Conservation (phyloP, 2,113 vertebrate genomes). For the Perca flavescens region DNA sequence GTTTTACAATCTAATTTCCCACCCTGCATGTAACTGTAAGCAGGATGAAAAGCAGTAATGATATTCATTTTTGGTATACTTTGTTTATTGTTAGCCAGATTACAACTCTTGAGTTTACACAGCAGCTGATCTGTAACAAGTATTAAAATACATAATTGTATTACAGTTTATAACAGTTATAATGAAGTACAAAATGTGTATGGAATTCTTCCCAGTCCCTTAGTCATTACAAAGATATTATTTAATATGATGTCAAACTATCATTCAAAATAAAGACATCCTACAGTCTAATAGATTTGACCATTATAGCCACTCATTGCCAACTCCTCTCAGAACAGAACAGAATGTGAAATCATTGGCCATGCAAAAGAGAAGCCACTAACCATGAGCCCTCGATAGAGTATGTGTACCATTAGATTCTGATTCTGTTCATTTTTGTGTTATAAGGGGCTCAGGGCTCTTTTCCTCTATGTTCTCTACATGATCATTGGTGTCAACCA, state of each 20-base stretch:
- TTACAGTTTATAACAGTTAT: neutral
- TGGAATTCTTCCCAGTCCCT: neutral
- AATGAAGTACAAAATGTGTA: neutral
- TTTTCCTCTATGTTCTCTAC: constrained; percentile 43
- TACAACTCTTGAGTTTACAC: neutral
- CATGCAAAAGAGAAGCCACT: neutral
- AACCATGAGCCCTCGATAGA: neutral
- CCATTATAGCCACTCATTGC: neutral
- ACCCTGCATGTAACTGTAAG: neutral
- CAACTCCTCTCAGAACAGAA: neutral
- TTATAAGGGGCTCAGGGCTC: neutral
- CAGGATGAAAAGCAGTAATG: neutral
- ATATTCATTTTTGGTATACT: neutral
- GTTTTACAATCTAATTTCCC: too few species aligned
- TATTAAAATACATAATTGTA: neutral
- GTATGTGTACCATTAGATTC: too few species aligned
- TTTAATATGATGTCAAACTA: neutral
- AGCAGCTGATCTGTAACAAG: neutral
- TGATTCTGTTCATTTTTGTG: too few species aligned
- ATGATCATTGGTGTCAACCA: neutral
- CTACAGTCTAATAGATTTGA: neutral
- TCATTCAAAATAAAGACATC: neutral
- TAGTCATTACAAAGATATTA: neutral
- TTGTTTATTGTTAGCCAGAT: neutral
- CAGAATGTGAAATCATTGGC: neutral